phyloP scores from a whole-genome alignment of 2,797 vertebrate genomes.

The Ctenosaura bakeri region DNA sequence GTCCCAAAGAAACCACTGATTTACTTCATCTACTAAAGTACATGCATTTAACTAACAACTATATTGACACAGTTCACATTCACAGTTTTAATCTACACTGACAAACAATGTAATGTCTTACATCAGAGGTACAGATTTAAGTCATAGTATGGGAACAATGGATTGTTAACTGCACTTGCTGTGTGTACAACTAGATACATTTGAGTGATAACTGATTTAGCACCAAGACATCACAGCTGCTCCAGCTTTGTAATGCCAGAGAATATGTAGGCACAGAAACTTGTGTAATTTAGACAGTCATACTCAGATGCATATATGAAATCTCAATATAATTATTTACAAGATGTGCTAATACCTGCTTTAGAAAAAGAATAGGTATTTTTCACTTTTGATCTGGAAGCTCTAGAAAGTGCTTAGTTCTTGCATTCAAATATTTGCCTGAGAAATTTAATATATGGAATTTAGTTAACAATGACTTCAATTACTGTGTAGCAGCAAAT shows the following conservation, averaged over 20 bases:
- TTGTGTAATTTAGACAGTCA: constrained; percentile 28
- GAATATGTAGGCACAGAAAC: constrained; percentile 43
- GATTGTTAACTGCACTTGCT: neutral
- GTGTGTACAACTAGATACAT: constrained; percentile 23
- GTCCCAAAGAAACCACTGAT: neutral
- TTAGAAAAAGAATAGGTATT: constrained; percentile 6
- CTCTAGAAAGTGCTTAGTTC: constrained; percentile 8
- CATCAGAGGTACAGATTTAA: constrained; percentile 25
- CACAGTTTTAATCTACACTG: constrained; percentile 32
- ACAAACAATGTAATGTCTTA: constrained; percentile 14
- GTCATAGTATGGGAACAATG: constrained; percentile 13
- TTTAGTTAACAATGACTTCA: constrained; percentile 15
- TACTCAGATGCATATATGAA: constrained; percentile 13
- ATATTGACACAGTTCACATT: neutral
- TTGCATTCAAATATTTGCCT: constrained; percentile 42
- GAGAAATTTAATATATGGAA: constrained; percentile 22
- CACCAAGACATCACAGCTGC: constrained; percentile 53
- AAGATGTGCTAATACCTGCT: constrained; percentile 14
- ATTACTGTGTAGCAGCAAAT: constrained; percentile 24
- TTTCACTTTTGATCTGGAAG: neutral
- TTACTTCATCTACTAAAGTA: constrained; percentile 56
- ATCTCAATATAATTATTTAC: constrained; percentile 22
- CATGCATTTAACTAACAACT: constrained; percentile 44
- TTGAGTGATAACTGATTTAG: constrained; percentile 49
- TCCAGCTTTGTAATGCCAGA: constrained; percentile 38